Evolutionary conservation across 1,140 invertebrate species (phyloP), one percentile per base, ranked within the genome.

Genomic region (Augochlora pura): DNA sequence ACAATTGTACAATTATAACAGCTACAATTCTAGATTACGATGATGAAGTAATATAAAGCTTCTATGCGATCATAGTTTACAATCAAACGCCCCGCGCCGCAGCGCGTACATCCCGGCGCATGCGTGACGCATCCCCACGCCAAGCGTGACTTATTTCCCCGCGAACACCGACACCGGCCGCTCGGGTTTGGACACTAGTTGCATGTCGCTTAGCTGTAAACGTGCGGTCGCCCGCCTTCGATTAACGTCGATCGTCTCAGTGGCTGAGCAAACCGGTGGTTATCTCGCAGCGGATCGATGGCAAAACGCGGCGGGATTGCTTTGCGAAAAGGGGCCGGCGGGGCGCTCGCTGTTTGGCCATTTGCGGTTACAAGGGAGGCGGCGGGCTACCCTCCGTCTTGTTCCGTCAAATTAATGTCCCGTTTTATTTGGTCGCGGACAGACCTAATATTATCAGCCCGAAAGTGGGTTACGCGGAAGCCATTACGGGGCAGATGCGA

Each of bases 121-220:
- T 32, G 32, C 32, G 32, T 32, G 1, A 32, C 32, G 1, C 4
- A 32, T n/a, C 32, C 32, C 32, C 32, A 32, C 32, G 1, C 32
- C 32, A 2, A 1, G 32, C 32, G 32, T 32, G 4, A 32, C 32
- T 32, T 32, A 32, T 32, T 32, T 32, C 4, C 32, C 32, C 4
- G 32, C 32, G 32, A 32, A 32, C 32, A 32, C 4, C 4, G 52
- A 60, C 65, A 54, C 64, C 76, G 46, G 38, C 27, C 66, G 49
- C 77, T n/a, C 66, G 49, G 72, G 42, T 14, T 46, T 46, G 65
- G 82, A 85, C 82, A 77, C 83, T 84, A 84, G 83, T 85, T 84
- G 83, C 83, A 81, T 85, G 83, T 85, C 72, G 72, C 77, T 74
- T 73, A 81, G 83, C 82, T 81, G 83, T 85, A 85, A 81, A 85